Base-by-base conservation (phyloP, 2,888 invertebrate species). In the Globia sparganii region DNA sequence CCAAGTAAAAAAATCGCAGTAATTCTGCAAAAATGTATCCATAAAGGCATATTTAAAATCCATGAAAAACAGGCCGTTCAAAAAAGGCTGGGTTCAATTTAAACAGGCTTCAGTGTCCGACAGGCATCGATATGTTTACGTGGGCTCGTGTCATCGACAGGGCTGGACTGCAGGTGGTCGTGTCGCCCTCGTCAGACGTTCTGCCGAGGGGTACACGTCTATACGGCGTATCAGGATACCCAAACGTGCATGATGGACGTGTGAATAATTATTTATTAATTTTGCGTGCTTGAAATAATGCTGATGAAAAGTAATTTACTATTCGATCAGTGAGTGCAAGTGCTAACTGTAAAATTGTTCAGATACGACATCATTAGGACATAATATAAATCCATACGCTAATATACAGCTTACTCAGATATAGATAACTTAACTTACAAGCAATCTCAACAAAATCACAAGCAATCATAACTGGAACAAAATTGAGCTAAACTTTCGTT, bases 101-200 rank as follows among this genome's bases (percentile, higher is more conserved):
- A 70, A 73, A 85, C 71, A 70, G 74, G 58, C 64, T 64, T 71
- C 79, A 72, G 67, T 46, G 59, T 72, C 65, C 61, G 80, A 80
- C 80, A 73, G 77, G 68, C 68, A 83, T 80, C 76, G 77, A 77
- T 80, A 80, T 72, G 74, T 83, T 89, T 83, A 84, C 81, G 77
- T 74, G 77, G 71, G 76, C 79, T 78, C 74, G 71, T 85, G 91
- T 89, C 91, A 90, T 53, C 77, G 72, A 31, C 90, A 90, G 87
- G 43, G 76, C 71, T 74, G 77, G 86, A 77, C 86, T 78, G 77
- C 86, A 87, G 86, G 86, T 68, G 84, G 84, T 83, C 88, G 75
- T 68, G 34, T 72, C 72, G 61, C 79, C 74, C 85, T 77, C 59
- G 75, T 77, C 86, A 82, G 8, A 49, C 59, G 65, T 70, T 71